phyloP scores from a whole-genome alignment of 2,797 vertebrate species.

The Enteromius trimaculatus region DNA sequence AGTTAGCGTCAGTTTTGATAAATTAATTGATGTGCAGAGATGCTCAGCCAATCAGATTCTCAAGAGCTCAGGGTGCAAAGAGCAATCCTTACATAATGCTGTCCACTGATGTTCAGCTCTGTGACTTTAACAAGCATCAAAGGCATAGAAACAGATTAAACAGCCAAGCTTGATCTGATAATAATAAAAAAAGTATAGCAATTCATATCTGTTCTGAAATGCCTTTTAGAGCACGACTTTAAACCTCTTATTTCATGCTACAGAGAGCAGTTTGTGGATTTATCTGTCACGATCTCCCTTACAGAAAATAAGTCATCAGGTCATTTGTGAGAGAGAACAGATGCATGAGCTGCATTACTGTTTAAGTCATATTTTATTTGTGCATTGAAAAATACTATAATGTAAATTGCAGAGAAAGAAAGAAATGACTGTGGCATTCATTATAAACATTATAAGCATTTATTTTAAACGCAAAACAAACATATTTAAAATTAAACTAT shows the following conservation, averaged over 20 bases:
- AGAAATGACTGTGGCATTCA: too few species aligned
- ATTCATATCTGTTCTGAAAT: neutral
- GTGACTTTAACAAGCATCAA: neutral
- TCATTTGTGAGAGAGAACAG: too few species aligned
- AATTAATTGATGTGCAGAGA: neutral
- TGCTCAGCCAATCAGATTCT: neutral
- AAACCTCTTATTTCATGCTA: neutral
- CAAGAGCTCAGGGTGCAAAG: conserved; percentile 2
- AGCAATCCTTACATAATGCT: neutral
- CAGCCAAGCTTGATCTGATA: neutral
- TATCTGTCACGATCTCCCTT: neutral
- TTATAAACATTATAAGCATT: too few species aligned
- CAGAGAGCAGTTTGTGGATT: neutral
- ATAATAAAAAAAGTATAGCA: neutral
- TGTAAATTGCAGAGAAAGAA: too few species aligned
- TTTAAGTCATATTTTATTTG: too few species aligned
- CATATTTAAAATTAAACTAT: too few species aligned
- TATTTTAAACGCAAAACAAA: too few species aligned
- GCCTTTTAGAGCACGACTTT: neutral
- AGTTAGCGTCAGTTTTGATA: neutral
- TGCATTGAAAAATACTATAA: too few species aligned
- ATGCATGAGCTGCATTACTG: too few species aligned
- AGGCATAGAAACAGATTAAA: neutral
- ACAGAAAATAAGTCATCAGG: too few species aligned
- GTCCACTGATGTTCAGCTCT: neutral